Conservation (phyloP, 2,888 invertebrate genomes). For the Penaeus monodon region DNA sequence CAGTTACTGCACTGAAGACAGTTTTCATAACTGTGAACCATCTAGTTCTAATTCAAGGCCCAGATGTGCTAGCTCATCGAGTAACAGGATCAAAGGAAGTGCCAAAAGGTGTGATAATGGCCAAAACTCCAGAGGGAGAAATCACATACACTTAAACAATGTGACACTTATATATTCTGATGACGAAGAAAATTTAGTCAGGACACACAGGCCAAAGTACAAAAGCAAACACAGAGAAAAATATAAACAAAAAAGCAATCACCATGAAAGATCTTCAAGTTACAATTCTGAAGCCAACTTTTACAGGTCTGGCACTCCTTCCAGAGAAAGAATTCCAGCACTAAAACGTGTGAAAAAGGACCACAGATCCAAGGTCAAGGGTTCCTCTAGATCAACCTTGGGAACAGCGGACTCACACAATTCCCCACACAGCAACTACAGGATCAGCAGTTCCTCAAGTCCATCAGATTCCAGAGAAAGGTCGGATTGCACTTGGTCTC, state of each 20-base stretch:
- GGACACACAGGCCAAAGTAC: not conserved
- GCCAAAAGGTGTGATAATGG: too few relatives aligned
- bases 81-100: too few relatives aligned
- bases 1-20: slow-evolving; percentile 46
- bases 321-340: slow-evolving; percentile 15
- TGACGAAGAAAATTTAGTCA: not conserved
- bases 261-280: not conserved
- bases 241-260: not conserved
- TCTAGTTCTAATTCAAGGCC: not conserved
- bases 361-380: slow-evolving; percentile 40
- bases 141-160: not conserved
- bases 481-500: slow-evolving; percentile 30
- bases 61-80: not conserved
- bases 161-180: not conserved
- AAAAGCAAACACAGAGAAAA: slow-evolving; percentile 23
- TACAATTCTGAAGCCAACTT: too few relatives aligned
- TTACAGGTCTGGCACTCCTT: not conserved
- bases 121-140: too few relatives aligned
- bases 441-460: slow-evolving; percentile 22
- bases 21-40: not conserved
- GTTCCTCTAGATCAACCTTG: slow-evolving; percentile 6
- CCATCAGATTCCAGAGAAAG: not conserved
- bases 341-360: slow-evolving; percentile 34
- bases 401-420: too few relatives aligned
- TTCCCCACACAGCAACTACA: too few relatives aligned